Evolutionary conservation across 2,797 vertebrate genomes (phyloP), one percentile per base, ranked within the genome.

Genomic region (Channallabes apus): DNA sequence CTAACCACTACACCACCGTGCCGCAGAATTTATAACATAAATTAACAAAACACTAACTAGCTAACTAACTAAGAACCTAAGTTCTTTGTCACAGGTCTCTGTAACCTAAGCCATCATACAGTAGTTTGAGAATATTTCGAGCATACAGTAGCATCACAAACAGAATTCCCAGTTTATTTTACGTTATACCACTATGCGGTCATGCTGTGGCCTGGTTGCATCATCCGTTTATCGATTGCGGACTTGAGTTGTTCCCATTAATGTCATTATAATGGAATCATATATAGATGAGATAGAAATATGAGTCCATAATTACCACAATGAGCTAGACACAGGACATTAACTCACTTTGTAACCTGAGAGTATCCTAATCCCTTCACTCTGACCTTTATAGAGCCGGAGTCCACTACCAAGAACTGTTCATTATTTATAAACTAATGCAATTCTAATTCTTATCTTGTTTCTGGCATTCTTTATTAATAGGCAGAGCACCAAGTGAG

Each of bases 211-310:
- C 88, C 90, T 86, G n/a, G 91, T 89, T 81, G 22, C 87, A 79
- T 94, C 90, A 87, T 90, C 91, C 88, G 85, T 89, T 79, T 91
- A 94, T 93, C 73, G 92, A 94, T 93, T 80, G 78, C 65, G n/a
- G 32, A 89, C 88, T 88, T 85, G 91, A 88, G 91, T 88, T 89
- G 85, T 93, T 94, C 91, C 93, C 93, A 94, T 93, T 94, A 94
- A 92, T 90, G 92, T 88, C 73, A 54, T 91, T 90, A 91, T 93
- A 92, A 90, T 92, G 89, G 90, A 87, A 88, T 91, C 87, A 86
- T 88, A 80, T 92, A 89, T 90, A 93, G 93, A 93, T 88, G 90
- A 90, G 89, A 88, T 84, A 89, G 94, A 93, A 95, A 95, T 89
- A 88, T 80, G 92, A 95, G 91, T 89, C 82, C 88, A 91, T 93